Conservation (phyloP, 2,797 vertebrate genomes). For the Nyctalus aviator region DNA sequence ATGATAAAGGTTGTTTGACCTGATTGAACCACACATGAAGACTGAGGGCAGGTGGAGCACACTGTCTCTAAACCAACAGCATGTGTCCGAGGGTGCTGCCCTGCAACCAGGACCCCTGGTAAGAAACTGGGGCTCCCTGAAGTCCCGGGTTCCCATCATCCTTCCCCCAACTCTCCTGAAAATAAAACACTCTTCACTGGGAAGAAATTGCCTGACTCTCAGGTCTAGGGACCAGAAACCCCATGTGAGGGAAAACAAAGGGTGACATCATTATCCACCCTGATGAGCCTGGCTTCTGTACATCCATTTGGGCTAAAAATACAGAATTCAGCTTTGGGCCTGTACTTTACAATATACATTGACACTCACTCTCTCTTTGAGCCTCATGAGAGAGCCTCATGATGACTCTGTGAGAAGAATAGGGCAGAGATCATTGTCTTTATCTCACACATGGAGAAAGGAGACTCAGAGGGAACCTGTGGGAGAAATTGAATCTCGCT, state of each 20-base stretch:
- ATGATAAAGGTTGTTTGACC: not conserved
- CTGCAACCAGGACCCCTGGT: not conserved
- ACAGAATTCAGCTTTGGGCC: not conserved
- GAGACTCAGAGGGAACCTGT: not conserved
- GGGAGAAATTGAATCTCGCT: not conserved
- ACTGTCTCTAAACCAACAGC: not conserved
- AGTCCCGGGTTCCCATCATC: not conserved
- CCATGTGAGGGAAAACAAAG: not conserved
- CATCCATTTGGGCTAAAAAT: not conserved
- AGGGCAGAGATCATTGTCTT: not conserved
- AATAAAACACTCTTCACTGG: not conserved
- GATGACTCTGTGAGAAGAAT: not conserved
- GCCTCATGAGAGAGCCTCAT: not conserved
- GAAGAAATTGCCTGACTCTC: not conserved
- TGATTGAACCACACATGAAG: not conserved
- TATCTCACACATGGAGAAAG: not conserved
- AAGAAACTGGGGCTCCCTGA: not conserved
- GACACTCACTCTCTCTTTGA: not conserved
- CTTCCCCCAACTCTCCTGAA: not conserved
- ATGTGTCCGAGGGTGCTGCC: not conserved
- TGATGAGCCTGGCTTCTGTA: not conserved
- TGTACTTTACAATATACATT: not conserved
- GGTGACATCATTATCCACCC: not conserved
- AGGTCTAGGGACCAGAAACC: not conserved
- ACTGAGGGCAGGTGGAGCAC: not conserved